Evolutionary conservation across 92 coral and sea anemone species (phyloP).

Genomic region (Porites rus): DNA sequence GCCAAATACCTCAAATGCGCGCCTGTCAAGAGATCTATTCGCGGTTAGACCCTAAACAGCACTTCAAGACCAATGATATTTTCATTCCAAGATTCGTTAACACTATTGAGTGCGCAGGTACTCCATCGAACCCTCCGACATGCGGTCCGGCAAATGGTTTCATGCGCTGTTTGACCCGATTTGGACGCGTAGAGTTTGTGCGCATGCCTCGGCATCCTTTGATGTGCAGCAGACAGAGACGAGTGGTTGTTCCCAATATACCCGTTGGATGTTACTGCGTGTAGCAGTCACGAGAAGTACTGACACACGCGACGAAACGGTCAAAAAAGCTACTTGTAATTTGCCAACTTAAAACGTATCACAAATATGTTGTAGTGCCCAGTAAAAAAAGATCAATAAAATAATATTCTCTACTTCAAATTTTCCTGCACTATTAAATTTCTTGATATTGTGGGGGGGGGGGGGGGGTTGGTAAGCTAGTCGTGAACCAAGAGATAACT

Average conservation of each 20-base stretch:
- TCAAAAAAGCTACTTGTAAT: too few relatives aligned
- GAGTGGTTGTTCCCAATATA: slow-evolving; percentile 43
- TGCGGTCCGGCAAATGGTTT: slow-evolving; percentile 2
- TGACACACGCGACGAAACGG: not conserved
- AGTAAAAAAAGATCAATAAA: too few relatives aligned
- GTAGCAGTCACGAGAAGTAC: slow-evolving; percentile 19
- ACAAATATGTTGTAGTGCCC: too few relatives aligned
- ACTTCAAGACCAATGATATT: slow-evolving; percentile 63
- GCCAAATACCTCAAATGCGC: not conserved
- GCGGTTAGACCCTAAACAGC: slow-evolving; percentile 30
- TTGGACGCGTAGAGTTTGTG: slow-evolving; percentile 4
- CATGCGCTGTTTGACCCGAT: slow-evolving; percentile 30
- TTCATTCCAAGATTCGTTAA: slow-evolving; percentile 48
- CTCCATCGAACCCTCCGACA: not conserved
- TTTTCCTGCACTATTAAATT: too few relatives aligned
- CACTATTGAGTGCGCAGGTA: slow-evolving; percentile 4
- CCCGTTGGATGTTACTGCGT: slow-evolving; percentile 79
- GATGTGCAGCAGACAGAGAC: not conserved
- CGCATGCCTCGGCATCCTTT: not conserved
- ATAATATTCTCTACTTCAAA: too few relatives aligned
- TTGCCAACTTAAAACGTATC: too few relatives aligned
- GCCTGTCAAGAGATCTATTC: slow-evolving; percentile 27
- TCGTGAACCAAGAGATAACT: too few relatives aligned
- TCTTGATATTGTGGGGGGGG: too few relatives aligned
- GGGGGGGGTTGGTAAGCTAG: too few relatives aligned